phyloP scores from a whole-genome alignment of 2,888 invertebrate species.

The Mimachlamys varia region DNA sequence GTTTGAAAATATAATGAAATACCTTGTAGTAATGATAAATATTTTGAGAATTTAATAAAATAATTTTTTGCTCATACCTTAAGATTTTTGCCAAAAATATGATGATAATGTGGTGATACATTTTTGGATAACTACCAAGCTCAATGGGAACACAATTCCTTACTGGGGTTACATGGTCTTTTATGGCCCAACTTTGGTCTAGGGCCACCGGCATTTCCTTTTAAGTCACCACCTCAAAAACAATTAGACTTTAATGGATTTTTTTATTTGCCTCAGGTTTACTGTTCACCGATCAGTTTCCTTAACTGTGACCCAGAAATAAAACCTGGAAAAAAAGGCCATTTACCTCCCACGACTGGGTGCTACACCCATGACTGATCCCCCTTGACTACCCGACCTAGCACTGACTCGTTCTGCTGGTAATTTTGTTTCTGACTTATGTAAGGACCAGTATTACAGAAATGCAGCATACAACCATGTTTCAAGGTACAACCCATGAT shows the following conservation, averaged over 20 bases:
- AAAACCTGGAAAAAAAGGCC: not conserved
- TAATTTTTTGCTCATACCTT: no score
- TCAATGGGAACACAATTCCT: no score
- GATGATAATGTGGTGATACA: no score
- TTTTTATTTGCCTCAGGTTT: not conserved
- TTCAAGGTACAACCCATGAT: no score
- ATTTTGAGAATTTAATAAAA: no score
- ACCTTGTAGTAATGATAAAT: no score
- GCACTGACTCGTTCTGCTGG: not conserved
- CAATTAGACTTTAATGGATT: not conserved
- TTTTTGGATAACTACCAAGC: no score
- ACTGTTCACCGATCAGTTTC: constrained; percentile 15
- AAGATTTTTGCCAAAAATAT: no score
- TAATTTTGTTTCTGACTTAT: no score
- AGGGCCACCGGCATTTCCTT: not conserved
- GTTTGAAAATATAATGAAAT: no score
- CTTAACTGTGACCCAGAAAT: not conserved
- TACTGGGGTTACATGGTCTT: not conserved
- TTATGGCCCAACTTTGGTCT: not conserved
- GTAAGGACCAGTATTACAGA: not conserved
- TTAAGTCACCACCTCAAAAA: not conserved
- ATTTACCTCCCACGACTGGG: constrained; percentile 28
- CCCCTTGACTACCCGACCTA: not conserved
- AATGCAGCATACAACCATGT: not conserved
- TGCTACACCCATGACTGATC: not conserved